These are phyloP conservation scores for Aphaenogaster ashmeadi DNA, from an alignment of 1,140 invertebrate species.

Conservation along the genomic window DNA sequence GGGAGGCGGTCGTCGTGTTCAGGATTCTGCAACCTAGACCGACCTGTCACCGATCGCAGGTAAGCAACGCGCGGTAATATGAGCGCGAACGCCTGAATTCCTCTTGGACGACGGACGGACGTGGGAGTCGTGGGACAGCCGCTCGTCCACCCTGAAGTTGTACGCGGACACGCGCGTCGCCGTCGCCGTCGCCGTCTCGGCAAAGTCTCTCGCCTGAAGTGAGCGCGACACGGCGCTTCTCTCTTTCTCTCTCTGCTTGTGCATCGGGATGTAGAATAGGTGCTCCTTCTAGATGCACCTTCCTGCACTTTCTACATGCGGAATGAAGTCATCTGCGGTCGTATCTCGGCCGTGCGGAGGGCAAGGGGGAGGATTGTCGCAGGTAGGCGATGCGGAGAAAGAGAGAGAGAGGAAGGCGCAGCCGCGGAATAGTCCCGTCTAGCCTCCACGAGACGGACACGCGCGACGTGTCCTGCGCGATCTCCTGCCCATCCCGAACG, in stretches of 20 bases:
- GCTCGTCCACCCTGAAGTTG: neutral
- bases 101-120: neutral
- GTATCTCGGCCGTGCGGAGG: neutral
- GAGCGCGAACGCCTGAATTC: neutral
- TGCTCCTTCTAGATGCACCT: slow-evolving; percentile 7
- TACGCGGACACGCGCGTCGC: neutral
- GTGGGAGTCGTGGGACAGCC: neutral
- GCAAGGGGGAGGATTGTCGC: neutral
- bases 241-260: neutral
- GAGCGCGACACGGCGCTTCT: neutral
- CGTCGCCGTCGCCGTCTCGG: neutral
- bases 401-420: neutral
- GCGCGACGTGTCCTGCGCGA: neutral
- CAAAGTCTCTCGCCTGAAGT: neutral
- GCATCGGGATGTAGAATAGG: neutral
- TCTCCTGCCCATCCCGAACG: neutral
- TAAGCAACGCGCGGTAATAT: neutral
- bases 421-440: neutral
- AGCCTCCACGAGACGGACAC: slow-evolving; percentile 2
- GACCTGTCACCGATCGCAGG: slow-evolving; percentile 3
- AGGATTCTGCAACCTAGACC: neutral
- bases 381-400: slow-evolving; percentile 6
- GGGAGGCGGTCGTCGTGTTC: neutral
- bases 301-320: slow-evolving; percentile 21
- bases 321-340: slow-evolving; percentile 4